phyloP scores from a whole-genome alignment of 2,888 invertebrate genomes.

The Trimorus sp. region DNA sequence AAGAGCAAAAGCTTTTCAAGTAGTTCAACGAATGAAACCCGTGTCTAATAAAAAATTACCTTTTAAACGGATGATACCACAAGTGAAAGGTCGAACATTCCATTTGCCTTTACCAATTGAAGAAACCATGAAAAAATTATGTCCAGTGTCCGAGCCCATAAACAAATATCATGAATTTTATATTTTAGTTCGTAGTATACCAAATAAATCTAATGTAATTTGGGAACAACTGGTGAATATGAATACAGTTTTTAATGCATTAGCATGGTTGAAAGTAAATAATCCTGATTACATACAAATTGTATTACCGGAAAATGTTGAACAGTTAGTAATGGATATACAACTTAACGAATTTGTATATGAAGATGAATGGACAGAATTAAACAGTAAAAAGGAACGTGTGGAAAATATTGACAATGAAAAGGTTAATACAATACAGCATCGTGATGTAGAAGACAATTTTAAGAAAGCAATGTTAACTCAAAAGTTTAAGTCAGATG shows the following conservation, averaged over 20 bases:
- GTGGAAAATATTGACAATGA: constrained; percentile 3
- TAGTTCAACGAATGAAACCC: constrained; percentile 70
- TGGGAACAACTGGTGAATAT: constrained; percentile 72
- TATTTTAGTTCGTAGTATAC: constrained; percentile 73
- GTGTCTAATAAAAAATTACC: constrained; percentile 72
- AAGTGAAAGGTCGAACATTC: constrained; percentile 71
- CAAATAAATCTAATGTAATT: constrained; percentile 68
- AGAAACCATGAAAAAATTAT: constrained; percentile 74
- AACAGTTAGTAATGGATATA: too few relatives aligned
- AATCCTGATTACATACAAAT: constrained; percentile 58
- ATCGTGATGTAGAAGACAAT: not conserved
- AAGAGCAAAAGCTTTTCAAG: constrained; percentile 32
- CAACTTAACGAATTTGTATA: constrained; percentile 11
- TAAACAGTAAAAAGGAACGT: constrained; percentile 1
- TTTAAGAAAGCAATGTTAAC: constrained; percentile 48
- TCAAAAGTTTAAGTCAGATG: constrained; percentile 55
- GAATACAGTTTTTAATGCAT: constrained; percentile 52
- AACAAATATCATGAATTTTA: constrained; percentile 72
- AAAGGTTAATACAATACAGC: not conserved
- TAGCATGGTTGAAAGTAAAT: constrained; percentile 72
- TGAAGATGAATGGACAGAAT: constrained; percentile 51
- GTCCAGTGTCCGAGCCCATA: constrained; percentile 68
- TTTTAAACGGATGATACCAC: constrained; percentile 64
- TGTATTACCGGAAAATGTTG: too few relatives aligned
- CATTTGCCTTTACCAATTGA: constrained; percentile 69